Evolutionary conservation across 2,888 invertebrate species (phyloP), one percentile per base, ranked within the genome.

Genomic region (Clunio marinus): DNA sequence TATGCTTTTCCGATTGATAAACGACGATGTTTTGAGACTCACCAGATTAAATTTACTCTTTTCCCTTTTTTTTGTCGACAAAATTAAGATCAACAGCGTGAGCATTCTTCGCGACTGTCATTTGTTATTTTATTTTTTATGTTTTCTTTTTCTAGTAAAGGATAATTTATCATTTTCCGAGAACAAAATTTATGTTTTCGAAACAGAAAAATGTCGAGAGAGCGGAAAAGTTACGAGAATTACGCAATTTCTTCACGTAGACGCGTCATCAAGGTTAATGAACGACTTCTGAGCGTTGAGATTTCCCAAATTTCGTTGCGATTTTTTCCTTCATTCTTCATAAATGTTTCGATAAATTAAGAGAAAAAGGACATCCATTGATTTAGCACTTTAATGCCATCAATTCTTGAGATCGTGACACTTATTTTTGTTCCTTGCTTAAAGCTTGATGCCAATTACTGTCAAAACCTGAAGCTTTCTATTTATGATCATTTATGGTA

Each of bases 1-100:
- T n/a, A n/a, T n/a, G n/a, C n/a, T n/a, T n/a, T n/a, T n/a, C n/a
- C n/a, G n/a, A n/a, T n/a, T n/a, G n/a, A n/a, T n/a, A n/a, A n/a
- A n/a, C n/a, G n/a, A n/a, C n/a, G n/a, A n/a, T n/a, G n/a, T n/a
- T n/a, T n/a, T n/a, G n/a, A n/a, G n/a, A n/a, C n/a, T n/a, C n/a
- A n/a, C n/a, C n/a, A n/a, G n/a, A n/a, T n/a, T n/a, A n/a, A n/a
- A n/a, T n/a, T n/a, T n/a, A n/a, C n/a, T n/a, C n/a, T n/a, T n/a
- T n/a, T n/a, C n/a, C n/a, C n/a, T 51, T 2, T 22, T 8, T 17
- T 7, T 51, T 8, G 17, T 51, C 51, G 20, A 17, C 17, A 51
- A n/a, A 51, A 51, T 51, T 51, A 51, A 51, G 51, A 51, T 51
- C 51, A 51, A 51, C 51, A 51, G 51, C 51, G 51, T 51, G 22